These are phyloP conservation scores for Tetramorium parvispinum DNA, from an alignment of 1,140 invertebrate species.

Conservation along the genomic window DNA sequence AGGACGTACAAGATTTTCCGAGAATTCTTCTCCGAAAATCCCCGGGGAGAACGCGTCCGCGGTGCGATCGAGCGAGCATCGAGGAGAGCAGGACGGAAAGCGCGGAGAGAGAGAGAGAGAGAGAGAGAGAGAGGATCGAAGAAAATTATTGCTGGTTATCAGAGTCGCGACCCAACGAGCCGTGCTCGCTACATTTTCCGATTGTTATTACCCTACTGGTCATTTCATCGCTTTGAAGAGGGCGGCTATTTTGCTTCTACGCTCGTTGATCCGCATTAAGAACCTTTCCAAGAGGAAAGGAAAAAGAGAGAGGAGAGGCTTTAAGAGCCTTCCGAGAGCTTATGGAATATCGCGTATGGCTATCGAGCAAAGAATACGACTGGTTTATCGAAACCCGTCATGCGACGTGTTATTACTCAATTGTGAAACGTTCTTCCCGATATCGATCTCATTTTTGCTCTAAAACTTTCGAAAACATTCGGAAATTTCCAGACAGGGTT, in stretches of 20 bases:
- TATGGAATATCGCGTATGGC: constrained; percentile 12
- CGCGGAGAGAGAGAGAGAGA: background rate
- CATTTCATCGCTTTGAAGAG: constrained; percentile 56
- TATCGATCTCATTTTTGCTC: background rate
- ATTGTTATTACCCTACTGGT: constrained; percentile 59
- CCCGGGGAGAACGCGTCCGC: constrained; percentile 41
- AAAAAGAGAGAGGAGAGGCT: background rate
- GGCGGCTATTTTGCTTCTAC: constrained; percentile 49
- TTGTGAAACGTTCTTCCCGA: background rate
- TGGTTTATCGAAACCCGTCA: constrained; percentile 19
- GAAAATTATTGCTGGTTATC: constrained; percentile 57
- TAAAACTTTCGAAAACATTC: background rate
- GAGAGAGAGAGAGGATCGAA: background rate
- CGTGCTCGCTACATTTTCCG: constrained; percentile 48
- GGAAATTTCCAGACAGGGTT: background rate
- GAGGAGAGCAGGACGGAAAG: background rate
- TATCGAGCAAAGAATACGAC: constrained; percentile 14
- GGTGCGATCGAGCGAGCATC: constrained; percentile 42
- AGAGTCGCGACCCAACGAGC: constrained; percentile 44
- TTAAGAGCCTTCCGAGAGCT: constrained; percentile 15
- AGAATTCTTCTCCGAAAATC: constrained; percentile 59
- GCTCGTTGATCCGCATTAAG: constrained; percentile 51
- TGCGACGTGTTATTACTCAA: constrained; percentile 6
- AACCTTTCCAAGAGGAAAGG: constrained; percentile 24
- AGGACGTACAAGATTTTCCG: constrained; percentile 59